These are phyloP conservation scores for Sabatieria punctata DNA, from an alignment of 2,888 invertebrate species.

Conservation along the genomic window DNA sequence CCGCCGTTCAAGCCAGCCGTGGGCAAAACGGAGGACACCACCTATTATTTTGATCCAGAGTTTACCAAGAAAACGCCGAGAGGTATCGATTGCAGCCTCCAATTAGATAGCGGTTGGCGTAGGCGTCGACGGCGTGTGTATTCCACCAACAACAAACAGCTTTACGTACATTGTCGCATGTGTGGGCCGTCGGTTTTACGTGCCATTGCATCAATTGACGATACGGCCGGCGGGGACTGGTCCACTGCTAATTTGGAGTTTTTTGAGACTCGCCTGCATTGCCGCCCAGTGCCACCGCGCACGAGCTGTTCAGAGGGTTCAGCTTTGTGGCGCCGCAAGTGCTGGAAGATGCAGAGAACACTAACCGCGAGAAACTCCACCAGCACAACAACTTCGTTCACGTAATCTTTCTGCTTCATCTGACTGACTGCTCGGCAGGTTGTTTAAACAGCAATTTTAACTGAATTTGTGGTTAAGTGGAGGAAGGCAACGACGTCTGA, in stretches of 20 bases:
- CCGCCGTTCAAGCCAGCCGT: conserved; percentile 96
- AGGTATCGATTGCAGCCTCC: too few species aligned
- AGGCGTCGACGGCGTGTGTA: too few species aligned
- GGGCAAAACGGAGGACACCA: conserved; percentile 68
- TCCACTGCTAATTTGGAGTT: not conserved
- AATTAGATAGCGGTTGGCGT: too few species aligned
- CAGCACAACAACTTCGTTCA: not conserved
- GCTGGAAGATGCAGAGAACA: conserved; percentile 40
- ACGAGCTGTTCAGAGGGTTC: conserved; percentile 90
- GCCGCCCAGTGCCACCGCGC: conserved; percentile 91
- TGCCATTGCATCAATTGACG: too few species aligned
- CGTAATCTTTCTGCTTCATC: too few species aligned
- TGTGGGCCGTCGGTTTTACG: too few species aligned
- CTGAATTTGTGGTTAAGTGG: too few species aligned
- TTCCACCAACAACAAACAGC: too few species aligned
- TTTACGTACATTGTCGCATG: too few species aligned
- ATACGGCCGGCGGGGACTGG: not conserved
- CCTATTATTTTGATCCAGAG: conserved; percentile 93
- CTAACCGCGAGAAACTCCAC: not conserved
- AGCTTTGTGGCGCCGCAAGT: conserved; percentile 91
- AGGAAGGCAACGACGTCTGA: too few species aligned
- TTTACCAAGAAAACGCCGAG: conserved; percentile 90
- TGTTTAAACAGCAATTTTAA: too few species aligned
- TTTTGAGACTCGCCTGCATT: conserved; percentile 86
- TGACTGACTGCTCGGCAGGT: too few species aligned